These are phyloP conservation scores for Gambelia wislizenii DNA, from an alignment of 2,797 vertebrate genomes.

Conservation along the genomic window DNA sequence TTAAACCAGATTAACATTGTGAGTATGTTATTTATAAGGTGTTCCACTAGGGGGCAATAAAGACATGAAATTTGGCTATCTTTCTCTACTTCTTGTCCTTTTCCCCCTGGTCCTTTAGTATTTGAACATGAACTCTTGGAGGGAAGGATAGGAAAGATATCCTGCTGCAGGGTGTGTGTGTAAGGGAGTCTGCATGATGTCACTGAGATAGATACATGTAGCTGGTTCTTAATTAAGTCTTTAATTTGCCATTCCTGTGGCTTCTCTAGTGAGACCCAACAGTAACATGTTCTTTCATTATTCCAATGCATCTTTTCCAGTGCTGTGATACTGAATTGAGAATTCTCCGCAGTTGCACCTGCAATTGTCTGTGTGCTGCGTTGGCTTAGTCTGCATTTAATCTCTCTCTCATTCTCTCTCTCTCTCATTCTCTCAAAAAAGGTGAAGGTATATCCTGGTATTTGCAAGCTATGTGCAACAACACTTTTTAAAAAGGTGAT, in stretches of 20 bases:
- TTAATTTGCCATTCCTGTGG: background rate
- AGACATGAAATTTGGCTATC: constrained; percentile 2
- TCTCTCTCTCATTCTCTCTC: background rate
- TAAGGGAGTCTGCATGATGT: background rate
- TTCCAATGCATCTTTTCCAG: background rate
- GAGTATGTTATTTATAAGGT: background rate
- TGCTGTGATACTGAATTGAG: background rate
- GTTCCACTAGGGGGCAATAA: constrained; percentile 71
- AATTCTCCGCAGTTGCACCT: background rate
- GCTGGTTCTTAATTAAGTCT: background rate
- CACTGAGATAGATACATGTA: background rate
- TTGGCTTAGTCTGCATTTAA: background rate
- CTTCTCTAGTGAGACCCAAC: background rate
- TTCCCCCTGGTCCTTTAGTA: background rate
- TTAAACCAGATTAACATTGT: fast-evolving
- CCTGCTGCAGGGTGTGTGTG: background rate
- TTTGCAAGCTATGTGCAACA: background rate
- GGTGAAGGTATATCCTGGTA: background rate
- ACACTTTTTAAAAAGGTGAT: background rate
- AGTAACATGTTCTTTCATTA: background rate
- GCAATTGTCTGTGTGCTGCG: too few species aligned
- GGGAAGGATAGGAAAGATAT: background rate
- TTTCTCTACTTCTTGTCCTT: background rate
- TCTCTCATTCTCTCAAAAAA: background rate
- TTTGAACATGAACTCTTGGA: constrained; percentile 23